Percentiles rank a stretch among this genome's conserved stretches.
These are phyloP conservation scores for Siniperca obscura DNA, from an alignment of 2,797 vertebrate species.

Conservation along the genomic window DNA sequence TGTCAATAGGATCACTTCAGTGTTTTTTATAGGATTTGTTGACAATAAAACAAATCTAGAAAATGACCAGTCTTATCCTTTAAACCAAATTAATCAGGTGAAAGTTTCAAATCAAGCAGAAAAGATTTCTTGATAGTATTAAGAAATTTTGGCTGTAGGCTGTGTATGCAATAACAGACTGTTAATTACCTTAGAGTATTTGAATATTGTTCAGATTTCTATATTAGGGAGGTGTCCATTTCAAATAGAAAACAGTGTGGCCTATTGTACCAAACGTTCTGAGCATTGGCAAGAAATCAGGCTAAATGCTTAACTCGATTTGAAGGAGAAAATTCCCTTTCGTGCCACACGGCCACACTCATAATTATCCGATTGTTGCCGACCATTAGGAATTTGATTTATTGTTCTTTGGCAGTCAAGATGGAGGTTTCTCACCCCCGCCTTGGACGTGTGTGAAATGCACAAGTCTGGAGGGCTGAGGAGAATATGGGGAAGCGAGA, in stretches of 20 bases:
- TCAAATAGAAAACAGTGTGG: constrained; percentile 22
- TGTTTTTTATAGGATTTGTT: not conserved
- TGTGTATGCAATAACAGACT: not conserved
- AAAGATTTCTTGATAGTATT: not conserved
- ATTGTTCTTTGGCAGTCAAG: constrained; percentile 80
- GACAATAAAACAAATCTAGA: not conserved
- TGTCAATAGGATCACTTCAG: not conserved
- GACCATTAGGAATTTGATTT: constrained; percentile 83
- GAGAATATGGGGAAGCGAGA: constrained; percentile 73
- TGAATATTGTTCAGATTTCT: constrained; percentile 10
- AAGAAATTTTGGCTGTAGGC: not conserved
- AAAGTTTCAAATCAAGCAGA: not conserved
- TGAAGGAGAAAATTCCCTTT: constrained; percentile 76
- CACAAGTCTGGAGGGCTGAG: constrained; percentile 77
- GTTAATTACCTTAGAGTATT: constrained; percentile 11
- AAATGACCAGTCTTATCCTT: not conserved
- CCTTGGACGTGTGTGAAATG: constrained; percentile 79
- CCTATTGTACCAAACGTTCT: constrained; percentile 17
- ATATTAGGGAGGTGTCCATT: constrained; percentile 15
- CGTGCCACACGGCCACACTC: constrained; percentile 64
- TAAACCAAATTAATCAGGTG: not conserved
- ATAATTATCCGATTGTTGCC: constrained; percentile 83
- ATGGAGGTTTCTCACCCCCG: constrained; percentile 75
- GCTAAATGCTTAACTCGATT: constrained; percentile 66
- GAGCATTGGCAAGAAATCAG: constrained; percentile 59